Evolutionary conservation across 1,140 invertebrate genomes (phyloP), one percentile per base, ranked within the genome.

Genomic region (Scaptomyza graminum): DNA sequence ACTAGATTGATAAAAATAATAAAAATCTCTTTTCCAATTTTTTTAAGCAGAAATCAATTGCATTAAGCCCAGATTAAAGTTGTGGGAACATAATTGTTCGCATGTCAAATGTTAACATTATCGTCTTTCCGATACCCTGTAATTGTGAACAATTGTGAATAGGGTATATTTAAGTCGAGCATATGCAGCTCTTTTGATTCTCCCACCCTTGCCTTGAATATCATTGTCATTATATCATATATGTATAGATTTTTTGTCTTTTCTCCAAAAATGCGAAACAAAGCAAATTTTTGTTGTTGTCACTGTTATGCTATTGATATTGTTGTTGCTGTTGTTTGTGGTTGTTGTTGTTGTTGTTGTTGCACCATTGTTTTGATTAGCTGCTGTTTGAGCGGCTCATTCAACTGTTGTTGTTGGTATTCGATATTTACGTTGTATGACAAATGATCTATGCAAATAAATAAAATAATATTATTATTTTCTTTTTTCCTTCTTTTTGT

Each of bases 101-200:
- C 52, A 62, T 84, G 76, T 79, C 81, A 76, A 59, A 57, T 77
- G 74, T 80, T 87, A n/a, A n/a, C n/a, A n/a, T 85, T 66, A 77
- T 77, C 63, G 81, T 62, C 62, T 37, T 5, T 64, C 34, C 11
- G 9, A 44, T 70, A 50, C 46, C 52, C 52, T 39, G 52, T 28
- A 37, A 25, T 22, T 22, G 18, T 22, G 18, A 1, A 22, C 18
- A 12, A 8, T 12, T 34, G 6, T 9, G 7, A 34, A 34, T 3
- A 34, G 31, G 12, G 37, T 41, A 41, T 41, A 9, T 41, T 37
- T 12, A 12, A 7, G 16, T 54, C 12, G 44, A 44, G 25, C 44
- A 34, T 54, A 16, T 41, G 2, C 18, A 41, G 22, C 61, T 52
- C 7, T 34, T 34, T 9, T 3, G 11, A 22, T 22, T 25, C 12